Conservation (phyloP, 2,797 vertebrate genomes). For the Cryptoprocta ferox region DNA sequence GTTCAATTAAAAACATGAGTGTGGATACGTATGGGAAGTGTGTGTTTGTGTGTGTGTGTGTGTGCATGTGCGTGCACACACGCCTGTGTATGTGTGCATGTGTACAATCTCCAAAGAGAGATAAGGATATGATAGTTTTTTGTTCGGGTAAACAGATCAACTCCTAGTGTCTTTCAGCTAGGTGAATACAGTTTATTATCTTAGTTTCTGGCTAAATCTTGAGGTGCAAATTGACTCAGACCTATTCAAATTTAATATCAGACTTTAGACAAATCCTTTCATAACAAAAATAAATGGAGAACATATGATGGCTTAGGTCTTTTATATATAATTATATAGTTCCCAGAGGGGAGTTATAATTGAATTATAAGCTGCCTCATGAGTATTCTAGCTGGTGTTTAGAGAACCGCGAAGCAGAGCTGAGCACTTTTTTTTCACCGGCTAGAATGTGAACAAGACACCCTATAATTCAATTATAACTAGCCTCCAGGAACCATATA, state of each 20-base stretch:
- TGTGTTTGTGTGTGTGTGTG: neutral
- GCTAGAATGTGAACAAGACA: slow-evolving; percentile 79
- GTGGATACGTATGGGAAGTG: neutral
- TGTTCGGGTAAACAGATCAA: slow-evolving; percentile 43
- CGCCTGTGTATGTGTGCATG: neutral
- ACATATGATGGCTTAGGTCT: slow-evolving; percentile 84
- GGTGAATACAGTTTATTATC: slow-evolving; percentile 58
- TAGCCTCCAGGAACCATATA: slow-evolving; percentile 85
- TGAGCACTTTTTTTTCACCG: slow-evolving; percentile 80
- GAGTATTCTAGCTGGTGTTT: slow-evolving; percentile 85
- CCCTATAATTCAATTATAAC: slow-evolving; percentile 87
- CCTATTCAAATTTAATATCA: slow-evolving; percentile 83
- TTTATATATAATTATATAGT: slow-evolving; percentile 87
- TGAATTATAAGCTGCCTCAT: slow-evolving; percentile 87
- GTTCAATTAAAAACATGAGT: neutral
- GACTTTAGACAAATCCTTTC: slow-evolving; percentile 85
- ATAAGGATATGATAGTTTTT: neutral
- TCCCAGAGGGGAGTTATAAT: slow-evolving; percentile 87
- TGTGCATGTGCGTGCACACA: neutral
- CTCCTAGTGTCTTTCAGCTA: slow-evolving; percentile 65
- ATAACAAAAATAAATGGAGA: slow-evolving; percentile 83
- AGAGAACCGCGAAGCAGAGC: slow-evolving; percentile 83
- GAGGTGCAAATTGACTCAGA: slow-evolving; percentile 77
- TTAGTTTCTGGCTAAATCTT: slow-evolving; percentile 74
- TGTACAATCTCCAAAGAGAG: neutral